A percentile compares a stretch with the other conserved stretches of the same genome.
phyloP scores from a whole-genome alignment of 2,797 vertebrate genomes.

The Cephalopachus bancanus region DNA sequence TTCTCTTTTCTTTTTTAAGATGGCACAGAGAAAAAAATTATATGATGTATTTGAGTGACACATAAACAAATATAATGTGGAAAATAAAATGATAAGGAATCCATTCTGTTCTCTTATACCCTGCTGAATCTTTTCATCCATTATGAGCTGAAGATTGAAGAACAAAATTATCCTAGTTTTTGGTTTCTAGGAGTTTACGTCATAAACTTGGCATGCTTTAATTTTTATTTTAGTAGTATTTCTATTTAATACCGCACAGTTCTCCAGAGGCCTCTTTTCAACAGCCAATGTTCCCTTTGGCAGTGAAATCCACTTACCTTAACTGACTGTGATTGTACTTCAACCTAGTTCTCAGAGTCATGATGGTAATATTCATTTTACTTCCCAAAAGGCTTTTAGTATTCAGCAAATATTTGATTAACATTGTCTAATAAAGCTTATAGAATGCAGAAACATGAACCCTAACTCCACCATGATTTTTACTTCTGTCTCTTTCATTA shows the following conservation, averaged over 20 bases:
- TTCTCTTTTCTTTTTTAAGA: slow-evolving; percentile 16
- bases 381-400: slow-evolving; percentile 90
- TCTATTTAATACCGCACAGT: slow-evolving; percentile 79
- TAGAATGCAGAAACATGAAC: slow-evolving; percentile 90
- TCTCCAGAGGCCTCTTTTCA: slow-evolving; percentile 85
- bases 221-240: slow-evolving; percentile 82
- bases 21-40: neutral
- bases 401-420: slow-evolving; percentile 94
- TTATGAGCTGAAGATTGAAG: slow-evolving; percentile 37
- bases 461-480: slow-evolving; percentile 89
- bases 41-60: neutral
- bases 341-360: slow-evolving; percentile 89
- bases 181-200: slow-evolving; percentile 77
- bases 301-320: slow-evolving; percentile 90
- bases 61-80: neutral
- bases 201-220: slow-evolving; percentile 81
- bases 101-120: neutral
- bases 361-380: slow-evolving; percentile 90
- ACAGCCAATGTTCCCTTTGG: slow-evolving; percentile 90
- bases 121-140: neutral
- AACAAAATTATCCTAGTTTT: slow-evolving; percentile 65
- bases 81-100: slow-evolving; percentile 21
- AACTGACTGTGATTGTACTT: slow-evolving; percentile 91
- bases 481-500: slow-evolving; percentile 91
- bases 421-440: slow-evolving; percentile 91